Conservation (phyloP, 2,888 invertebrate genomes). For the Synanthedon vespiformis region DNA sequence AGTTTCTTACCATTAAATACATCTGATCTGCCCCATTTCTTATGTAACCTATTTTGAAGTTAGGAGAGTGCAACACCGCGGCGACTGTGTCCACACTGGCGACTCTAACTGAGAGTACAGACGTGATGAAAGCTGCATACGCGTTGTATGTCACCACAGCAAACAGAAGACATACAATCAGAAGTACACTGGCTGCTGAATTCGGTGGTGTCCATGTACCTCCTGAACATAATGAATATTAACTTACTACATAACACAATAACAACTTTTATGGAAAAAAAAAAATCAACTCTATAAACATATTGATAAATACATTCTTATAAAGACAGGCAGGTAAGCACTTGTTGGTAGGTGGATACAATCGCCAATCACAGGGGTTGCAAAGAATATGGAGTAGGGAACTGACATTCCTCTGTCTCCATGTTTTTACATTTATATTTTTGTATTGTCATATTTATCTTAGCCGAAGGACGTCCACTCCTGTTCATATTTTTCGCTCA, state of each 20-base stretch:
- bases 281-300: neutral
- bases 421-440: too few species aligned
- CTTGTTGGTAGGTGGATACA: too few species aligned
- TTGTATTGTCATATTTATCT: too few species aligned
- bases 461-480: too few species aligned
- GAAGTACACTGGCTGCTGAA: constrained; percentile 68
- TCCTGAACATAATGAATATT: constrained; percentile 35
- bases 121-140: constrained; percentile 76
- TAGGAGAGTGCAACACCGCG: constrained; percentile 67
- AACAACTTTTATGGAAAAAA: neutral
- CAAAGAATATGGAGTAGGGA: too few species aligned
- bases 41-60: constrained; percentile 72
- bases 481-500: too few species aligned
- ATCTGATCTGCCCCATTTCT: constrained; percentile 72
- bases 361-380: too few species aligned
- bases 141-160: constrained; percentile 74
- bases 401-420: too few species aligned
- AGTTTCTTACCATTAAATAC: constrained; percentile 66
- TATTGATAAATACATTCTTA: too few species aligned
- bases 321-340: too few species aligned
- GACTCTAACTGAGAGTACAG: constrained; percentile 73
- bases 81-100: constrained; percentile 68
- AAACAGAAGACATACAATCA: constrained; percentile 70
- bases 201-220: constrained; percentile 70
- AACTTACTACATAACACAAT: too few species aligned